A percentile compares a stretch with the other conserved stretches of the same genome.
Conservation (phyloP, 2,797 vertebrate species). For the Semotilus atromaculatus region DNA sequence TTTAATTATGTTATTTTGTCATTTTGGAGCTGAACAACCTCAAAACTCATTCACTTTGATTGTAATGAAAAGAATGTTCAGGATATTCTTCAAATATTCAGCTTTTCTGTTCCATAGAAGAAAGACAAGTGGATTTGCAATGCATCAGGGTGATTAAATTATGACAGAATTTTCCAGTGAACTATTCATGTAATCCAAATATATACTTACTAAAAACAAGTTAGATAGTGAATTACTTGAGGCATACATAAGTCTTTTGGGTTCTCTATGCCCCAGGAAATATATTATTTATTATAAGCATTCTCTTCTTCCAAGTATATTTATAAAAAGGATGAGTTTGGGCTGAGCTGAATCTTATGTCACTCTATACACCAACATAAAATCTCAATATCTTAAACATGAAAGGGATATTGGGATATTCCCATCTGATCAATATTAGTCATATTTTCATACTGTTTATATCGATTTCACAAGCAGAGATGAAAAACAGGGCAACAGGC, state of each 20-base stretch:
- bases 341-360: not conserved
- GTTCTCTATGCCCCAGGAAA: not conserved
- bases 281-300: not conserved
- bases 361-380: not conserved
- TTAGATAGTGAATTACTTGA: slow-evolving; percentile 12
- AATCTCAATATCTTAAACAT: not conserved
- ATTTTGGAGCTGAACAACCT: not conserved
- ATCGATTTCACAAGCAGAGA: slow-evolving; percentile 54
- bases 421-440: slow-evolving; percentile 59
- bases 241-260: not conserved
- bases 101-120: not conserved
- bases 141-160: not conserved
- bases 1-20: not conserved
- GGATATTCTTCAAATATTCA: not conserved
- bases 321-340: not conserved
- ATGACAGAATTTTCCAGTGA: not conserved
- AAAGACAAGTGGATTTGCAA: not conserved
- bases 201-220: not conserved
- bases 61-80: not conserved
- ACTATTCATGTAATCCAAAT: not conserved
- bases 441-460: slow-evolving; percentile 36
- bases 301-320: not conserved
- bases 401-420: slow-evolving; percentile 19
- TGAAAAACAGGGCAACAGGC: slow-evolving; percentile 47
- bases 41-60: not conserved